Evolutionary conservation across 1,140 invertebrate species (phyloP).

Genomic region (Caerostris darwini): DNA sequence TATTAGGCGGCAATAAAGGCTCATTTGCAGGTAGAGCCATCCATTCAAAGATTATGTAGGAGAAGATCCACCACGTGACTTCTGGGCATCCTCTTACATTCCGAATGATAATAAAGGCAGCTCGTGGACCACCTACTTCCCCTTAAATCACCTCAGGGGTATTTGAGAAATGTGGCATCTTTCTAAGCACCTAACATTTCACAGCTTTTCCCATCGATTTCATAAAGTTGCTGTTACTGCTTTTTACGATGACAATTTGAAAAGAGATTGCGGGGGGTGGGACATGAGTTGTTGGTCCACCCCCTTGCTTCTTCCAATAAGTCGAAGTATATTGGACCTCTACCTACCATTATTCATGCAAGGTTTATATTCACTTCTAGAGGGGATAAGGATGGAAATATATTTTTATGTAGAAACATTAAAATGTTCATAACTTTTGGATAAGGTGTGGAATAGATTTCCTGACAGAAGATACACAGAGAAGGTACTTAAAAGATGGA

Average conservation of each 20-base stretch:
- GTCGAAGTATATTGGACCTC: conserved; percentile 46
- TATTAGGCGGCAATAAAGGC: background rate
- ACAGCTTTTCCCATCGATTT: conserved; percentile 57
- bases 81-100: conserved; percentile 11
- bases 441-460: conserved; percentile 23
- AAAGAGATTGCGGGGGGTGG: background rate
- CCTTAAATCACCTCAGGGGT: conserved; percentile 1
- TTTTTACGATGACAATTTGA: conserved; percentile 48
- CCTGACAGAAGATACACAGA: background rate
- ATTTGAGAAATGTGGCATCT: conserved; percentile 35
- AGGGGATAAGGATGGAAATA: conserved; percentile 48
- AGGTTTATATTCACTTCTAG: background rate
- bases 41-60: conserved; percentile 31
- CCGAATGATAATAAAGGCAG: conserved; percentile 56
- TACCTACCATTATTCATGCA: conserved; percentile 43
- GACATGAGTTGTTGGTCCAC: background rate
- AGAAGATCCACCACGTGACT: conserved; percentile 2
- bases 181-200: conserved; percentile 40
- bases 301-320: conserved; percentile 4
- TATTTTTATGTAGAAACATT: conserved; percentile 51
- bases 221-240: conserved; percentile 50
- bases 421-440: conserved; percentile 62
- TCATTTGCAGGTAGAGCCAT: background rate
- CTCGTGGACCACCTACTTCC: conserved; percentile 12
- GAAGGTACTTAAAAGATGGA: background rate